These are phyloP conservation scores for Brachypalpus laphriformis DNA, from an alignment of 2,888 invertebrate species.

Conservation along the genomic window DNA sequence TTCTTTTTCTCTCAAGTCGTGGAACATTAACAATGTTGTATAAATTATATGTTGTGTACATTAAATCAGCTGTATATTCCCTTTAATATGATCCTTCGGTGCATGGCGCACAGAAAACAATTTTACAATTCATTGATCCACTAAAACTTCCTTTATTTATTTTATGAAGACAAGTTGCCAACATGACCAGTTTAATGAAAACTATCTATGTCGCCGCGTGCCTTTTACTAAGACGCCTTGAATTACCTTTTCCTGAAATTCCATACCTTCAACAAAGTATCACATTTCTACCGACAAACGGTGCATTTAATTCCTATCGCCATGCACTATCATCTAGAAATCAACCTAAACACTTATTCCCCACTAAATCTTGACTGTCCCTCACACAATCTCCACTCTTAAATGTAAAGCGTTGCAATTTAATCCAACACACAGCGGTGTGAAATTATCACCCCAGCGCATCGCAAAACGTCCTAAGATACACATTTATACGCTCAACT, in stretches of 20 bases:
- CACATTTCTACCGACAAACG: background rate
- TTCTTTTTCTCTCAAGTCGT: too few relatives aligned
- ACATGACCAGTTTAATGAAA: background rate
- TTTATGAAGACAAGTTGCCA: too few relatives aligned
- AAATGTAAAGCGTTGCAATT: background rate
- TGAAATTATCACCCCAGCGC: conserved; percentile 57
- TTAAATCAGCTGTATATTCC: too few relatives aligned
- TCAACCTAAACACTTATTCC: conserved; percentile 5
- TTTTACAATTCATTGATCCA: too few relatives aligned
- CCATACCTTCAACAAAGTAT: conserved; percentile 5
- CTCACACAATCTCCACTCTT: background rate
- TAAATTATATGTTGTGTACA: too few relatives aligned
- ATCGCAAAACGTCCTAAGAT: conserved; percentile 55
- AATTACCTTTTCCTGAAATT: background rate
- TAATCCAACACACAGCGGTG: conserved; percentile 32
- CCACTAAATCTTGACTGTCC: background rate
- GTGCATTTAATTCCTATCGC: conserved; percentile 5
- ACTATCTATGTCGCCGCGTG: background rate
- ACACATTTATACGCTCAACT: conserved; percentile 46
- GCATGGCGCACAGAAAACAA: too few relatives aligned
- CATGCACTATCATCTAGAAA: background rate
- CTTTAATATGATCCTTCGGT: too few relatives aligned
- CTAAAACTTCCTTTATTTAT: too few relatives aligned
- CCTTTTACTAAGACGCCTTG: background rate
- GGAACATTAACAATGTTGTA: too few relatives aligned